Evolutionary conservation across 2,888 invertebrate genomes (phyloP).

Genomic region (Drosophila planitibia): DNA sequence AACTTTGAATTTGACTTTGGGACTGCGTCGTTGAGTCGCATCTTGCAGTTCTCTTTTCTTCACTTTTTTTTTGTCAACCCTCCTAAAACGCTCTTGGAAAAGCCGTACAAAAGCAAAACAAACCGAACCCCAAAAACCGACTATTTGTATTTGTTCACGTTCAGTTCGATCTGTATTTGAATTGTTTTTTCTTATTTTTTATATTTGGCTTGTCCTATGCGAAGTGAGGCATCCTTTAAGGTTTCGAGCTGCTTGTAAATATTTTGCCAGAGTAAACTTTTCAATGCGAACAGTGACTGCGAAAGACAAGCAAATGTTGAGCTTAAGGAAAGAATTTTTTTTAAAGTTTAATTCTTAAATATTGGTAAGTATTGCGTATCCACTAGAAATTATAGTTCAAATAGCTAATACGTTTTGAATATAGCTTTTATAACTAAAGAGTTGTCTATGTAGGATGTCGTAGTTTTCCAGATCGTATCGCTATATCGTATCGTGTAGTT

Average conservation of each 20-base stretch:
- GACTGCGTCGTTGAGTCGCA: slow-evolving; percentile 36
- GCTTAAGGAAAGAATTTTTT: not conserved
- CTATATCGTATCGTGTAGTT: too few species aligned
- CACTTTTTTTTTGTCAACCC: slow-evolving; percentile 60
- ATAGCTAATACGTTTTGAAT: not conserved
- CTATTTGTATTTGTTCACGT: slow-evolving; percentile 60
- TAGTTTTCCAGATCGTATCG: not conserved
- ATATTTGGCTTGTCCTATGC: slow-evolving; percentile 31
- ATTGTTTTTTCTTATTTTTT: slow-evolving; percentile 27
- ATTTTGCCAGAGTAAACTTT: slow-evolving; percentile 53
- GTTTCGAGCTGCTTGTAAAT: slow-evolving; percentile 59
- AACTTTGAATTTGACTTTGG: slow-evolving; percentile 60
- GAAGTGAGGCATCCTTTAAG: slow-evolving; percentile 61
- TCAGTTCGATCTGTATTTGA: slow-evolving; percentile 73
- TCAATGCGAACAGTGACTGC: not conserved
- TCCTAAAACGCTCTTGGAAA: slow-evolving; percentile 48
- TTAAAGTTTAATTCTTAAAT: not conserved
- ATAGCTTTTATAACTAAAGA: not conserved
- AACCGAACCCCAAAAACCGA: slow-evolving; percentile 6
- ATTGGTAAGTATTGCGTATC: not conserved
- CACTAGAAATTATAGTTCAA: not conserved
- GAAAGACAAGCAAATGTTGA: not conserved
- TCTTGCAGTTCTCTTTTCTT: slow-evolving; percentile 53
- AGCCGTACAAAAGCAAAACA: slow-evolving; percentile 54
- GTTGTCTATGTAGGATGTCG: not conserved